Percentiles rank a stretch among this genome's conserved stretches.
These are phyloP conservation scores for Allacma fusca DNA, from an alignment of 2,888 invertebrate genomes.

Conservation along the genomic window DNA sequence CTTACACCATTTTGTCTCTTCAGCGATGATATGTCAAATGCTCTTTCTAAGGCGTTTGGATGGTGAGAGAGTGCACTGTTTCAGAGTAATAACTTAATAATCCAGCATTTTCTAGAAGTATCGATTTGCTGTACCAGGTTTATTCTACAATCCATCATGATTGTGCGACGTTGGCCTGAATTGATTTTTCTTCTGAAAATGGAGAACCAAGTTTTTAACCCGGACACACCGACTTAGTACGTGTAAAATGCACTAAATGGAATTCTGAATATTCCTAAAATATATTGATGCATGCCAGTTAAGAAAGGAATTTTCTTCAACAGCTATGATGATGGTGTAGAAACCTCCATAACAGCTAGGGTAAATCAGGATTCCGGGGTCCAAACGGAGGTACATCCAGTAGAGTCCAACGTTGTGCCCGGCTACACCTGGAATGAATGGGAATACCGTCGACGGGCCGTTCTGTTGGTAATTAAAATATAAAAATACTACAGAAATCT, in stretches of 20 bases:
- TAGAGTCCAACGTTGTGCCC: constrained; percentile 51
- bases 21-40: no score
- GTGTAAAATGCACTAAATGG: constrained; percentile 15
- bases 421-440: constrained; percentile 59
- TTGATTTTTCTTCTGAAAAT: constrained; percentile 53
- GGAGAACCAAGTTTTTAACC: constrained; percentile 51
- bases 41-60: no score
- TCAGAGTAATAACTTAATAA: no score
- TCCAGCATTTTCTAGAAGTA: no score
- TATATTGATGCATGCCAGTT: no score
- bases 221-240: constrained; percentile 1
- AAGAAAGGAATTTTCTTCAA: no score
- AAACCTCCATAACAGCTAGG: constrained; percentile 16
- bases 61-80: no score
- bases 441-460: constrained; percentile 55
- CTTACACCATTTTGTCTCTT: no score
- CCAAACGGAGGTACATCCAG: constrained; percentile 58
- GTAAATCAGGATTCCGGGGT: constrained; percentile 40
- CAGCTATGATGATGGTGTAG: background rate
- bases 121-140: no score
- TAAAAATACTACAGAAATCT: no score
- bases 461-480: constrained; percentile 54
- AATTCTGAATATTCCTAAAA: background rate
- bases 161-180: constrained; percentile 56
- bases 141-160: constrained; percentile 45